Evolutionary conservation across 2,113 vertebrate species (phyloP).

Genomic region (Mesembrinibis cayennensis): DNA sequence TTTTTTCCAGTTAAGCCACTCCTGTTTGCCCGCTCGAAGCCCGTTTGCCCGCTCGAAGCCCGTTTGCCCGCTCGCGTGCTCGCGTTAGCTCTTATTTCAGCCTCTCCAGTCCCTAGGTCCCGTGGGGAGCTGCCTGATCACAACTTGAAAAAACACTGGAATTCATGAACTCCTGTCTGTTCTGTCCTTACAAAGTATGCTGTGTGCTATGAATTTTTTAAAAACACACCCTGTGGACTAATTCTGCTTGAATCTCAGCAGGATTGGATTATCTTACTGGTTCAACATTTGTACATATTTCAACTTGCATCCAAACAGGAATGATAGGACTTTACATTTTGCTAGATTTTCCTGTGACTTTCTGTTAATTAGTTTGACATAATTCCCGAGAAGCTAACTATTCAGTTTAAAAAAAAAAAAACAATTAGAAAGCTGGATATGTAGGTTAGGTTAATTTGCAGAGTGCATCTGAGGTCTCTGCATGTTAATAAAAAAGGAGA

Average conservation of each 20-base stretch:
- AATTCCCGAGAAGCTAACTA: neutral
- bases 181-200: neutral
- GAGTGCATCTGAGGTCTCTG: neutral
- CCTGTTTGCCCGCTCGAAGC: neutral
- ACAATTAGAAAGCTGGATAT: neutral
- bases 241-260: neutral
- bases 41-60: neutral
- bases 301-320: neutral
- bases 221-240: neutral
- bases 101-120: accelerated
- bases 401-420: neutral
- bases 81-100: neutral
- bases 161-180: neutral
- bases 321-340: neutral
- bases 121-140: neutral
- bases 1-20: neutral
- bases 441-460: neutral
- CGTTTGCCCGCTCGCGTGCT: neutral
- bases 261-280: neutral
- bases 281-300: accelerated
- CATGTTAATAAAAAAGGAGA: neutral
- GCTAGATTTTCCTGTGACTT: neutral
- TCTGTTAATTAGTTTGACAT: neutral
- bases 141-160: neutral
- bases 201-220: neutral